phyloP scores from a whole-genome alignment of 2,797 vertebrate genomes.

The Tenualosa ilisha region DNA sequence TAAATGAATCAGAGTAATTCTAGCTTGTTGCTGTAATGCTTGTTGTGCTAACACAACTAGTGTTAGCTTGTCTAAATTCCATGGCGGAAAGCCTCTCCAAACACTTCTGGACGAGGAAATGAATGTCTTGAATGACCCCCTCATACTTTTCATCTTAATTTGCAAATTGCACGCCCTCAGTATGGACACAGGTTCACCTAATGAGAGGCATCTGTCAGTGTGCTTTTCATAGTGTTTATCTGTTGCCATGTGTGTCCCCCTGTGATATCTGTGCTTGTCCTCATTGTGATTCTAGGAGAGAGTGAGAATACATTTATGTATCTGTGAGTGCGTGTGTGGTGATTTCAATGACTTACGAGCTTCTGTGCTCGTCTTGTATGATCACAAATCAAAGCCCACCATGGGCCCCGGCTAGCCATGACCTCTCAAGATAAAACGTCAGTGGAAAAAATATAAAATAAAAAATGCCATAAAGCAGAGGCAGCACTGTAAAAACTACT shows the following conservation, averaged over 20 bases:
- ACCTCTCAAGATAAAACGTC: constrained; percentile 30
- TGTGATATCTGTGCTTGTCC: background rate
- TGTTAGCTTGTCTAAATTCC: too few species aligned
- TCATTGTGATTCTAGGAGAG: background rate
- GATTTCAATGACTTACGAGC: background rate
- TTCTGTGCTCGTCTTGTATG: constrained; percentile 28
- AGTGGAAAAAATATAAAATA: constrained; percentile 25
- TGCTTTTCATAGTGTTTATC: background rate
- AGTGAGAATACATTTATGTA: background rate
- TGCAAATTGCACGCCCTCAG: too few species aligned
- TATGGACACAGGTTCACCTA: background rate
- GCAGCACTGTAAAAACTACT: background rate
- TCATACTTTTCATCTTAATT: too few species aligned
- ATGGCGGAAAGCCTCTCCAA: too few species aligned
- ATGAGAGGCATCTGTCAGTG: background rate
- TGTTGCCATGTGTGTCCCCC: background rate
- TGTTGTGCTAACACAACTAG: too few species aligned
- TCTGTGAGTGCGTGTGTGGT: background rate
- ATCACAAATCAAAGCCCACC: constrained; percentile 21
- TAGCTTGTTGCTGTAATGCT: too few species aligned
- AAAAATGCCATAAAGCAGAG: background rate
- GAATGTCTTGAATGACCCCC: too few species aligned
- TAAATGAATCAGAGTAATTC: too few species aligned
- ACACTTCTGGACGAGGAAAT: too few species aligned
- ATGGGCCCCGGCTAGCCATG: background rate